Conservation (phyloP, 2,888 invertebrate genomes). For the Encarsia formosa region DNA sequence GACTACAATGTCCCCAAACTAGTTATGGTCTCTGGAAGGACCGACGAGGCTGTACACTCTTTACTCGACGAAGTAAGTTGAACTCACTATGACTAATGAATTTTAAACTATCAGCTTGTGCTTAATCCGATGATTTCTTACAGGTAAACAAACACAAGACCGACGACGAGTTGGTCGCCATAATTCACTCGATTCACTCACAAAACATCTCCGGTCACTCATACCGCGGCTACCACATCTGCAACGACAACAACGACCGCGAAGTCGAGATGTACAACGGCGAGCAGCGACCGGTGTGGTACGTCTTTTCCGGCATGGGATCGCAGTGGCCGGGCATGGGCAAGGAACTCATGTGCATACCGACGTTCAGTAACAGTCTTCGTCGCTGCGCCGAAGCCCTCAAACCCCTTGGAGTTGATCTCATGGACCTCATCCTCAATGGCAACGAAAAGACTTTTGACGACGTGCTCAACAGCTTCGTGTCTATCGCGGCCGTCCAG, state of each 20-base stretch:
- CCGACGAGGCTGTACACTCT: slow-evolving; percentile 68
- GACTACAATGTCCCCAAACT: slow-evolving; percentile 61
- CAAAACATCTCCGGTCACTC: slow-evolving; percentile 71
- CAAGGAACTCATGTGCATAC: slow-evolving; percentile 76
- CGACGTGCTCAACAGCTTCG: slow-evolving; percentile 84
- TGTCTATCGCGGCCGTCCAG: slow-evolving; percentile 93
- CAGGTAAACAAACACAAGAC: slow-evolving; percentile 53
- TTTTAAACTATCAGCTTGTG: too few species aligned
- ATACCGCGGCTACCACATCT: slow-evolving; percentile 76
- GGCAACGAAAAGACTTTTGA: slow-evolving; percentile 76
- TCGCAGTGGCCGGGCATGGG: slow-evolving; percentile 98
- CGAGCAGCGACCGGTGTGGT: slow-evolving; percentile 84
- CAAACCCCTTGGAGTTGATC: slow-evolving; percentile 73
- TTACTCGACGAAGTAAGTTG: slow-evolving; percentile 60
- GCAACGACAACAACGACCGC: slow-evolving; percentile 57
- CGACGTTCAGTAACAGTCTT: slow-evolving; percentile 76
- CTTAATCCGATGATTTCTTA: not conserved
- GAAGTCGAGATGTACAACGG: slow-evolving; percentile 54
- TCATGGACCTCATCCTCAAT: slow-evolving; percentile 74
- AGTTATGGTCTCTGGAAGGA: slow-evolving; percentile 79
- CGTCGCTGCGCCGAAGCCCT: slow-evolving; percentile 72
- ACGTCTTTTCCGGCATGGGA: slow-evolving; percentile 96
- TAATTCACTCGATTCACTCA: slow-evolving; percentile 72
- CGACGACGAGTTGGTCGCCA: slow-evolving; percentile 70
- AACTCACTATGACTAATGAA: too few species aligned